Base-by-base conservation (phyloP, 2,888 invertebrate genomes). In the Melinaea marsaeus region DNA sequence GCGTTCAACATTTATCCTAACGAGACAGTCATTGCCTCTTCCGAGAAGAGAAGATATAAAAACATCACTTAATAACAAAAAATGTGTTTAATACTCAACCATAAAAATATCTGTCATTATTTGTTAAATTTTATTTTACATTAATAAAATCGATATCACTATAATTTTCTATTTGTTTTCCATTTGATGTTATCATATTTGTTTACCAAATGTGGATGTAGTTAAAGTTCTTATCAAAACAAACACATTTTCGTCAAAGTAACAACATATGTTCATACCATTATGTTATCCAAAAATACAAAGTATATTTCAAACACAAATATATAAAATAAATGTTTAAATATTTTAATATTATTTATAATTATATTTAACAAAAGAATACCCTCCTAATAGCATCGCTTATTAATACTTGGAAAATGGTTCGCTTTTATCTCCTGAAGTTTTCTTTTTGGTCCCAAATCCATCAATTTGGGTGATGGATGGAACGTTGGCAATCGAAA, bases 381-480 rank as follows among this genome's bases (percentile, higher is more conserved):
- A 78, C 78, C 75, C 64, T 54, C 65, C 57, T 71, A 72, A 78
- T 84, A 82, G 85, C 83, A 78, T 82, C 84, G 80, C 84, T 86
- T 86, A 85, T 80, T 80, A 85, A 86, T 82, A 83, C 80, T 78
- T 82, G 79, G 75, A 76, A 84, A 88, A 85, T 84, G 79, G 81
- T 73, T 78, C 79, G 81, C 88, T 88, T 88, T 86, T 87, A 86
- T 88, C 85, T 83, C 79, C 75, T 74, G 63, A 74, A 75, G 76
- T 84, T 81, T 69, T 86, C 85, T 82, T 90, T 90, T 90, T 90
- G 86, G 88, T 74, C 84, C 88, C 81, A 73, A 88, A 88, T 90
- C 86, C 90, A 90, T 90, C 90, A 90, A 90, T 90, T 89, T 87
- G 79, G 74, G 78, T 89, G 90, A 90, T 89, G 90, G 89, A 90